Evolutionary conservation across 2,888 invertebrate species (phyloP).

Genomic region (Cephonodes hylas): DNA sequence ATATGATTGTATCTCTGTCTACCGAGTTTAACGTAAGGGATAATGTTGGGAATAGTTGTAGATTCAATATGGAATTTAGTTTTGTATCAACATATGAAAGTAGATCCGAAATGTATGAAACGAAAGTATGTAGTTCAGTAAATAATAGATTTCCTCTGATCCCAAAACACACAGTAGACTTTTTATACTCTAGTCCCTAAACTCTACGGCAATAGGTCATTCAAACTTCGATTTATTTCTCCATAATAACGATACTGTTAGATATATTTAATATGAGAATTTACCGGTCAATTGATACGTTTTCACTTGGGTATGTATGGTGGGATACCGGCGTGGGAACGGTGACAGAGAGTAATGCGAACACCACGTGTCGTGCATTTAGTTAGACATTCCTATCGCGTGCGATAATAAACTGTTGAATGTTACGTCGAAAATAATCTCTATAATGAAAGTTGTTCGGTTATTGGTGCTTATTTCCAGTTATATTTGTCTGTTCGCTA

Average conservation of each 20-base stretch:
- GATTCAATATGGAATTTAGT: not conserved
- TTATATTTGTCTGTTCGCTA: not conserved
- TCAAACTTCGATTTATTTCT: not conserved
- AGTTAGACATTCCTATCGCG: conserved; percentile 1
- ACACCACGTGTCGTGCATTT: conserved; percentile 1
- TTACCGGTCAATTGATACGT: not conserved
- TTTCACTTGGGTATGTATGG: not conserved
- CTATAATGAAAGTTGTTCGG: not conserved
- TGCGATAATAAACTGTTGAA: not conserved
- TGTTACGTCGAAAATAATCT: not conserved
- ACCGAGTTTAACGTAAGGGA: not conserved
- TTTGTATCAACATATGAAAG: not conserved
- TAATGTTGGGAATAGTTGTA: not conserved
- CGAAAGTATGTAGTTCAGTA: not conserved
- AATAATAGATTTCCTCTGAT: not conserved
- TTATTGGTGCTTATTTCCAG: not conserved
- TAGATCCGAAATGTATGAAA: not conserved
- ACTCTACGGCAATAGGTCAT: not conserved
- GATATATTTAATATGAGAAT: not conserved
- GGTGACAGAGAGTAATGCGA: not conserved
- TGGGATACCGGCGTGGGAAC: not conserved
- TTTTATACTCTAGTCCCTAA: not conserved
- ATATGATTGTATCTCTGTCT: not conserved
- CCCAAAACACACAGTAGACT: not conserved
- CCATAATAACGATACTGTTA: not conserved